These are phyloP conservation scores for Chymomyza caudatula DNA, from an alignment of 2,888 invertebrate species.

Conservation along the genomic window DNA sequence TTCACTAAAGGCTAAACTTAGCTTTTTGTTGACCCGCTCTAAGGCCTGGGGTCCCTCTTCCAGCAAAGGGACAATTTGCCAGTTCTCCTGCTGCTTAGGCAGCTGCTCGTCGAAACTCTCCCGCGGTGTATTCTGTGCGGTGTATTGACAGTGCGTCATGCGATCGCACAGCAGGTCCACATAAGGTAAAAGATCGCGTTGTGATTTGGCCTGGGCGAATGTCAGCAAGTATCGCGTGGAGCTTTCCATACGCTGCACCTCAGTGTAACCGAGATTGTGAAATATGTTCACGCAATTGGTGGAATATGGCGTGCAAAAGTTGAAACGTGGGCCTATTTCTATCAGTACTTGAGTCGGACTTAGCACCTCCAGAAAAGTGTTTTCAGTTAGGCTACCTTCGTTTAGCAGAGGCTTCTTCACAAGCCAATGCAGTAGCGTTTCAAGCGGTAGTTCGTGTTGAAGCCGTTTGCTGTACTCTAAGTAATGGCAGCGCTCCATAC, in stretches of 20 bases:
- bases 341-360: conserved; percentile 80
- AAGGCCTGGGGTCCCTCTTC: conserved; percentile 87
- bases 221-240: conserved; percentile 87
- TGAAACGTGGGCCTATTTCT: conserved; percentile 95
- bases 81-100: conserved; percentile 84
- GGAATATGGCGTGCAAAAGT: conserved; percentile 96
- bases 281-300: conserved; percentile 98
- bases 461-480: conserved; percentile 80
- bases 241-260: conserved; percentile 89
- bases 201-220: conserved; percentile 63
- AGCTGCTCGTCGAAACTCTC: conserved; percentile 84
- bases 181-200: conserved; percentile 63
- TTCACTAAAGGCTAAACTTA: conserved; percentile 94
- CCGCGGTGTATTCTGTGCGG: conserved; percentile 82
- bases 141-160: conserved; percentile 95
- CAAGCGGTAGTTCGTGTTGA: conserved; percentile 77
- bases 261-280: conserved; percentile 86
- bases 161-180: conserved; percentile 88
- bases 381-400: conserved; percentile 79
- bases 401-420: conserved; percentile 84
- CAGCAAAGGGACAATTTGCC: conserved; percentile 91
- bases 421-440: conserved; percentile 86
- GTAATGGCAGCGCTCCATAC: conserved; percentile 88
- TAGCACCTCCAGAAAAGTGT: conserved; percentile 57
- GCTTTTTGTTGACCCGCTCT: conserved; percentile 86